Percentiles rank a stretch among this genome's conserved stretches.
Conservation (phyloP, 2,888 invertebrate genomes). For the Cephalotes varians region DNA sequence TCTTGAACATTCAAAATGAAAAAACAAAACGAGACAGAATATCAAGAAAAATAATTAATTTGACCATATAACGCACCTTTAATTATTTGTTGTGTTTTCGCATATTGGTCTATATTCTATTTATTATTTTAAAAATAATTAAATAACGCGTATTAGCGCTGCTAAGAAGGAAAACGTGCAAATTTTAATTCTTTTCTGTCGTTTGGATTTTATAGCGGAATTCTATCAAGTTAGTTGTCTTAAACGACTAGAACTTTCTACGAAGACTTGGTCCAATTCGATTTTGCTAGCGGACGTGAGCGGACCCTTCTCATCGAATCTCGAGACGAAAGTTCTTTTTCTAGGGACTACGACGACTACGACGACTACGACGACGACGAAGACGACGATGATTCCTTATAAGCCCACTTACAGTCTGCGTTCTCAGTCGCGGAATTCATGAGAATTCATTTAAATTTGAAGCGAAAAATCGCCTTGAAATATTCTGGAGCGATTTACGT, state of each 20-base stretch:
- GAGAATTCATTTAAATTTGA: constrained; percentile 56
- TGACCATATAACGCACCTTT: too few relatives aligned
- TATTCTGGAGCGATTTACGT: constrained; percentile 70
- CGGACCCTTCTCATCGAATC: constrained; percentile 2
- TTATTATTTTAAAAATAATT: too few relatives aligned
- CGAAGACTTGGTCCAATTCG: constrained; percentile 5
- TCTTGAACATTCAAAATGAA: background rate
- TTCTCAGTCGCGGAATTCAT: constrained; percentile 12
- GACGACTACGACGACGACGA: background rate
- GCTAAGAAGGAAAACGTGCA: background rate
- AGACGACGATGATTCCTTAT: background rate
- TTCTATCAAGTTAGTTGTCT: constrained; percentile 33
- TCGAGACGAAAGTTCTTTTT: constrained; percentile 32
- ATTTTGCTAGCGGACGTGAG: constrained; percentile 4
- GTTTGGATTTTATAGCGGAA: background rate
- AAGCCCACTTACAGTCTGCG: constrained; percentile 9
- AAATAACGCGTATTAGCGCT: background rate
- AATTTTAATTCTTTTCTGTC: background rate
- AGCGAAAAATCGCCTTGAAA: constrained; percentile 53
- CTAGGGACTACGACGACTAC: background rate
- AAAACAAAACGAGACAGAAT: background rate
- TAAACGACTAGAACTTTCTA: constrained; percentile 23
- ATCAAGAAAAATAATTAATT: background rate
- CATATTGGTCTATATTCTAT: too few relatives aligned
- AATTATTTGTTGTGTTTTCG: too few relatives aligned